These are phyloP conservation scores for Dicerorhinus sumatrensis DNA, from an alignment of 2,113 vertebrate species.

Conservation along the genomic window DNA sequence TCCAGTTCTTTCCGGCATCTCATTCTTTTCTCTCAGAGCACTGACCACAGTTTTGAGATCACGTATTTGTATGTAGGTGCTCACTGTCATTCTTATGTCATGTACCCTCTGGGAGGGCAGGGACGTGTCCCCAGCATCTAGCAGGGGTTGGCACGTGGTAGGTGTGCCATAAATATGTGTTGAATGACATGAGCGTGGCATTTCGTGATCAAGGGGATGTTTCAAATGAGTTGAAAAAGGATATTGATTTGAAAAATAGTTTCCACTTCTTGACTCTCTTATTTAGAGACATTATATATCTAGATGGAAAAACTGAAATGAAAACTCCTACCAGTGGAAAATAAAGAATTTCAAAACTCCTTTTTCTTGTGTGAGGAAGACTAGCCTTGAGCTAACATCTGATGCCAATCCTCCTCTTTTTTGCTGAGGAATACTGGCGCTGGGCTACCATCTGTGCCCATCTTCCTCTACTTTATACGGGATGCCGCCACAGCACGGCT, in stretches of 20 bases:
- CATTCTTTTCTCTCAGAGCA: background rate
- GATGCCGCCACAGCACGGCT: too few species aligned
- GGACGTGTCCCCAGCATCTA: background rate
- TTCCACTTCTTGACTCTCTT: background rate
- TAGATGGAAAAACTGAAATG: background rate
- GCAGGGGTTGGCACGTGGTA: fast-evolving
- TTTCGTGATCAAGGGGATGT: too few species aligned
- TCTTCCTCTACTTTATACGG: too few species aligned
- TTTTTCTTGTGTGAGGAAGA: too few species aligned
- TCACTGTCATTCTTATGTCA: fast-evolving
- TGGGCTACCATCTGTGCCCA: too few species aligned
- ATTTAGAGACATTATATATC: background rate
- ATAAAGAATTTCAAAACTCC: background rate
- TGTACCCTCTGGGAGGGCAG: too few species aligned
- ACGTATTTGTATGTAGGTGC: background rate
- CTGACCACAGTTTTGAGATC: too few species aligned
- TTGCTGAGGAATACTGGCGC: too few species aligned
- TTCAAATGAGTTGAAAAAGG: background rate
- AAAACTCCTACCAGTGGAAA: background rate
- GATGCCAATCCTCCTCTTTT: too few species aligned
- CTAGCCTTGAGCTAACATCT: too few species aligned
- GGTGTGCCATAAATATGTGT: fast-evolving
- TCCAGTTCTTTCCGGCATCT: background rate
- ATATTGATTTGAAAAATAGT: background rate
- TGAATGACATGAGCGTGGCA: background rate